Evolutionary conservation across 1,140 invertebrate genomes (phyloP), one percentile per base, ranked within the genome.

Genomic region (Formica selysi): DNA sequence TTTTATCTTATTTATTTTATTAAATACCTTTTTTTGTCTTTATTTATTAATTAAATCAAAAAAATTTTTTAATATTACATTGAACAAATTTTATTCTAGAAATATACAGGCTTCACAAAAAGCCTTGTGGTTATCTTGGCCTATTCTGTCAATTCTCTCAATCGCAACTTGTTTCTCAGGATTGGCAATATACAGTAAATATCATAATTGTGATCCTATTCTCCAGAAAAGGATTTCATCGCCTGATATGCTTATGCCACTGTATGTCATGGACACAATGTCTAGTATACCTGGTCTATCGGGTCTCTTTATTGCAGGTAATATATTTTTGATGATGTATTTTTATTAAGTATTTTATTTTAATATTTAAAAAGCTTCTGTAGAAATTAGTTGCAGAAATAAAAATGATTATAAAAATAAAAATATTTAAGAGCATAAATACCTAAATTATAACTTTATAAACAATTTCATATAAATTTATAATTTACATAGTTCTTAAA

Each of bases 201-300:
- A 98, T 92, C 93, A 96, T 6, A 91, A 96, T 13, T 98, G 98
- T 94, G 98, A 98, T 96, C 98, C 98, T 0, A 84, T 97, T 10
- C 91, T 91, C 81, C 95, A 93, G 70, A 94, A 94, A 7, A 94
- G 95, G 48, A 97, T 98, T 38, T 90, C 85, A 7, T 95, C 92
- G 7, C 81, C 92, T 0, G 96, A 96, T 93, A 96, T 96, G 96
- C 90, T 98, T 29, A 96, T 98, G 95, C 97, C 97, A 8, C 94
- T 97, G 13, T 98, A 97, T 94, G 97, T 98, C 0, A 96, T 98
- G 91, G 97, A 98, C 84, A 96, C 96, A 0, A 96, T 98, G 94
- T 95, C 96, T 0, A 83, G 96, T 38, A 93, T 96, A 26, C 96
- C 97, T 13, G 98, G 98, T 8, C 87, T 98, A 19, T 95, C 97